Conservation (phyloP, 2,797 vertebrate genomes). For the Amniataba percoides region DNA sequence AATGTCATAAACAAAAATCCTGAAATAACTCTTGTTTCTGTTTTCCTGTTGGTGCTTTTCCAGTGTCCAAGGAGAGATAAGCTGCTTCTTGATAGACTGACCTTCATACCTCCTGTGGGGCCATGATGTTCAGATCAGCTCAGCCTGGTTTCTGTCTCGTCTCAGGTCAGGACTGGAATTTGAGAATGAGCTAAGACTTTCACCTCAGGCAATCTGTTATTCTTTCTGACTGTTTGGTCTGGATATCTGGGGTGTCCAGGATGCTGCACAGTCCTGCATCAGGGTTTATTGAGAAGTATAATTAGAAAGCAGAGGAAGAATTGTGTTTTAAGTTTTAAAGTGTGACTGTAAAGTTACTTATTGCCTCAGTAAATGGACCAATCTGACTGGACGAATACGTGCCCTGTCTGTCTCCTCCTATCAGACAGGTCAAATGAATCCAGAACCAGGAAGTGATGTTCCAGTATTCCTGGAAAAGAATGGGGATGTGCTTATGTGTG, state of each 20-base stretch:
- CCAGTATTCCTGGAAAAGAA: constrained; percentile 67
- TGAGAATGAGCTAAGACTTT: constrained; percentile 14
- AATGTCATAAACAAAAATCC: background rate
- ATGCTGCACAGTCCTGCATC: background rate
- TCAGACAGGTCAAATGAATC: constrained; percentile 49
- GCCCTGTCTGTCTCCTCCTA: constrained; percentile 10
- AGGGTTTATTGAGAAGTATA: background rate
- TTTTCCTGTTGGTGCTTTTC: background rate
- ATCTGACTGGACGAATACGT: background rate
- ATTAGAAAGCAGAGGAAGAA: too few species aligned
- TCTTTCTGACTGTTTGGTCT: constrained; percentile 14
- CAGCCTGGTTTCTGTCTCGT: constrained; percentile 50
- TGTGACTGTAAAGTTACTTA: background rate
- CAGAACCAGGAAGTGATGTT: constrained; percentile 57
- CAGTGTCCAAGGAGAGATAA: background rate
- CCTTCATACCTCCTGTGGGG: constrained; percentile 18
- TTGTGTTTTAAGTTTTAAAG: background rate
- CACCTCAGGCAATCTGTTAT: constrained; percentile 23
- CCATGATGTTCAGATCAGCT: constrained; percentile 19
- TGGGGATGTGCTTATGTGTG: background rate
- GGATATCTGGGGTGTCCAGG: constrained; percentile 4
- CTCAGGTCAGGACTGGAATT: constrained; percentile 50
- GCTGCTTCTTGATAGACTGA: constrained; percentile 7
- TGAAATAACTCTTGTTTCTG: background rate
- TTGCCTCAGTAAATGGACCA: background rate